Percentiles rank a stretch among this genome's conserved stretches.
phyloP scores from a whole-genome alignment of 1,140 invertebrate genomes.

The Laodelphax striatellus region DNA sequence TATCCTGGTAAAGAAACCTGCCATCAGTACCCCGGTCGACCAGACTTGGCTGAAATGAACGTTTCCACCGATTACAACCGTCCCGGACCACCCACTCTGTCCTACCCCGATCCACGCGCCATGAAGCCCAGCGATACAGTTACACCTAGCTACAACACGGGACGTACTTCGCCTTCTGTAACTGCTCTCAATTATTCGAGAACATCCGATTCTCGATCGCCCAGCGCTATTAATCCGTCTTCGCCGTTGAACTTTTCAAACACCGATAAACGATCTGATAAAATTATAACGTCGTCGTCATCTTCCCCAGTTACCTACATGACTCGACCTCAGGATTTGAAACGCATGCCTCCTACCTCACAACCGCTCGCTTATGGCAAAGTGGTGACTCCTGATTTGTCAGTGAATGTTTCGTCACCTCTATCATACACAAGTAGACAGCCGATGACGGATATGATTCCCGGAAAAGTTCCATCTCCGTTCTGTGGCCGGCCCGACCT shows the following conservation, averaged over 20 bases:
- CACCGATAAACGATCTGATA: background rate
- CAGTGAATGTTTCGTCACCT: slow-evolving; percentile 8
- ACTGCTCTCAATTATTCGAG: slow-evolving; percentile 11
- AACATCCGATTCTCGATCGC: slow-evolving; percentile 3
- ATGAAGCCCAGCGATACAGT: slow-evolving; percentile 6
- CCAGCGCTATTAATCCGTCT: background rate
- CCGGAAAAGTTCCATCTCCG: slow-evolving; percentile 15
- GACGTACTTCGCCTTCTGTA: background rate
- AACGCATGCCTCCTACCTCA: background rate
- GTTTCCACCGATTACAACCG: slow-evolving; percentile 3
- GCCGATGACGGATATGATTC: slow-evolving; percentile 14
- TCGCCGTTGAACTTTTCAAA: slow-evolving; percentile 12
- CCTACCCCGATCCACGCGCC: slow-evolving; percentile 5
- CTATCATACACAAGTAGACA: slow-evolving; percentile 13
- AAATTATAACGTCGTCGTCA: background rate
- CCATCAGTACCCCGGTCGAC: background rate
- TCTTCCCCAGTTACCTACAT: slow-evolving; percentile 1
- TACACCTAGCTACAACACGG: background rate
- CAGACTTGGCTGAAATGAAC: background rate
- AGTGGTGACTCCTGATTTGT: background rate
- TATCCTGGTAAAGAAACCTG: slow-evolving; percentile 4
- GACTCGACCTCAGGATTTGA: slow-evolving; percentile 5
- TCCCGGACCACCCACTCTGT: background rate
- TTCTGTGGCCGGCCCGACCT: slow-evolving; percentile 17
- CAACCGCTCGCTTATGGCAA: background rate